Base-by-base conservation (phyloP, 2,113 vertebrate species). In the Ceuthmochares aereus region DNA sequence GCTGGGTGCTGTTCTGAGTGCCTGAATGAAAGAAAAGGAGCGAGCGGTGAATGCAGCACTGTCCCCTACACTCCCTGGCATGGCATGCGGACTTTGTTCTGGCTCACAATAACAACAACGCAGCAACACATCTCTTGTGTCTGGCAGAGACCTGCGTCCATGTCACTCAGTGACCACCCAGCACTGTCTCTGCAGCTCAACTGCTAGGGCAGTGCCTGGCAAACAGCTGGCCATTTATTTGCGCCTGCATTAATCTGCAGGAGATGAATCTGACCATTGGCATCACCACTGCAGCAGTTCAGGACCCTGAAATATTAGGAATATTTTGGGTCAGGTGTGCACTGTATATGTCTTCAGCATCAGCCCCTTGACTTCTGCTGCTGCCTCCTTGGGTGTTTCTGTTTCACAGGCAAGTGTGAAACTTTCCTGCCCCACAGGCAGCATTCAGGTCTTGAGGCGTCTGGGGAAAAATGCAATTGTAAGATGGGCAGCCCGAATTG, bases 41-140 rank as follows among this genome's bases (percentile, higher is more conserved):
- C 0, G 0, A 88, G 85, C 2, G 7, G 90, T 0, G 13, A 90
- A 20, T 0, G 2, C 56, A 58, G 70, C 0, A 0, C 77, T 64
- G 94, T 96, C 68, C 84, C 81, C 66, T 29, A 60, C 7, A 6
- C 45, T 82, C 89, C 63, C 91, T 79, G 86, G 89, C 84, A 45
- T 84, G 86, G 52, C 62, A 25, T 56, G 67, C 80, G 52, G 54
- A 73, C 96, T 96, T 96, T 97, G 96, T 96, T 89, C 94, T 80
- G 54, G 19, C 29, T 69, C 73, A 90, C 62, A 90, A 87, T 32
- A 60, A 64, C 69, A 95, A 72, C 77, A 91, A 54, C 2, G 1
- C 5, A 66, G 74, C 47, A 62, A 86, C 54, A 84, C 84, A 86
- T 62, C 63, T 81, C 82, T 56, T 26, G 55, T 95, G 94, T 72